These are phyloP conservation scores for Frankliniella fusca DNA, from an alignment of 2,888 invertebrate genomes.

Conservation along the genomic window DNA sequence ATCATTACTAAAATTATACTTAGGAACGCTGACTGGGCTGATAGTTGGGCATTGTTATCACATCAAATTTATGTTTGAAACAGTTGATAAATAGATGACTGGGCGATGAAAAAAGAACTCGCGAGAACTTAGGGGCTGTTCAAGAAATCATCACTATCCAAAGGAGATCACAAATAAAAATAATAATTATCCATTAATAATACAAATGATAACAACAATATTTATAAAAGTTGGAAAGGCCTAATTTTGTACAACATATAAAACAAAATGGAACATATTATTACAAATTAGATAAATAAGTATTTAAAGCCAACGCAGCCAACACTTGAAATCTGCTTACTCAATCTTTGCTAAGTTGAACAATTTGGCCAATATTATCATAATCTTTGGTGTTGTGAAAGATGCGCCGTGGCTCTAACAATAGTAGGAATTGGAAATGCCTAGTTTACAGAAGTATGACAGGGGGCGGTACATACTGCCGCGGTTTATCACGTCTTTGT, in stretches of 20 bases:
- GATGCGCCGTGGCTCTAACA: slow-evolving; percentile 51
- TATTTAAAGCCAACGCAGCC: neutral
- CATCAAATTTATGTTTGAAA: neutral
- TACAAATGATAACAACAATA: slow-evolving; percentile 25
- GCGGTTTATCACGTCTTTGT: slow-evolving; percentile 68
- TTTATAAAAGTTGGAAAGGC: slow-evolving; percentile 26
- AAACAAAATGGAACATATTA: slow-evolving; percentile 25
- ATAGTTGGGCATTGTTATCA: slow-evolving; percentile 10
- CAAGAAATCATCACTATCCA: slow-evolving; percentile 20
- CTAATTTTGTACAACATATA: slow-evolving; percentile 27
- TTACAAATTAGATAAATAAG: slow-evolving; percentile 1
- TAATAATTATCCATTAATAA: slow-evolving; percentile 25
- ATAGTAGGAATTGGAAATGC: slow-evolving; percentile 71
- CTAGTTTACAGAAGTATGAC: slow-evolving; percentile 69
- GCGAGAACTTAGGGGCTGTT: neutral
- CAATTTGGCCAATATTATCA: neutral
- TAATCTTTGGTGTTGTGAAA: slow-evolving; percentile 15
- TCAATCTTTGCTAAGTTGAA: too few relatives aligned
- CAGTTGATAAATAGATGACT: slow-evolving; percentile 20
- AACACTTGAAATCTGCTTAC: neutral
- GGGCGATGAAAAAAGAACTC: slow-evolving; percentile 11
- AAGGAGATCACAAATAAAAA: slow-evolving; percentile 25
- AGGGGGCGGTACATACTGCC: slow-evolving; percentile 73
- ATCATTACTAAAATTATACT: neutral
- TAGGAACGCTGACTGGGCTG: slow-evolving; percentile 24